Base-by-base conservation (phyloP, 2,888 invertebrate species). In the Lasius fuliginosus region DNA sequence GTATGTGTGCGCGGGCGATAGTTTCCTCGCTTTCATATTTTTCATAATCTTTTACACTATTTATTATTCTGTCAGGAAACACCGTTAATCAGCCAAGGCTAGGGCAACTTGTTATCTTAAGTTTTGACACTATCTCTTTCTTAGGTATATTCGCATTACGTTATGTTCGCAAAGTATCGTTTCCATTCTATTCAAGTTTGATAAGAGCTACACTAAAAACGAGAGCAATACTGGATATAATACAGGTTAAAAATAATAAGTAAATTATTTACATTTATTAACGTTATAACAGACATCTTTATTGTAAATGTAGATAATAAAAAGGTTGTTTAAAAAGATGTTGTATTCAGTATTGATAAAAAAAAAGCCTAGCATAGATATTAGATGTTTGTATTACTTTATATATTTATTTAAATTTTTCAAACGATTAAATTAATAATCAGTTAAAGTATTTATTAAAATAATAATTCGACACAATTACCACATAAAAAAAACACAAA, bases 101-200 rank as follows among this genome's bases (percentile, higher is more conserved):
- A 84, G 82, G 69, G 58, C 73, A 69, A 85, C 79, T 79, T 84
- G 84, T 89, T 88, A 88, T 83, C 73, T 73, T 82, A 85, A 76
- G 85, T 84, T 86, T 86, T 88, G 89, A 89, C 89, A 83, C 74
- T 88, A 89, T 88, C 89, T 89, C 81, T 73, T 86, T 58, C 77
- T 65, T 53, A 64, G 49, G 49, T 64, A 46, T 79, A 77, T 56
- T 77, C 56, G 56, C 30, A 42, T 58, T 68, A 30, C 36, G 46
- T 49, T 73, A 33, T 36, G 36, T 60, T 33, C 46, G 8, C 62
- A 73, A 62, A 69, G 30, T 58, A 79, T 56, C 42, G n/a, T 81
- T 73, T 36, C 36, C 18, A 46, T 18, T 81, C 40, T 27, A 5
- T 36, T 36, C 36, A 58, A 12, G 12, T 60, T 73, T 18, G 46